Conservation (phyloP, 1,140 invertebrate species). For the Bombus pascuorum region DNA sequence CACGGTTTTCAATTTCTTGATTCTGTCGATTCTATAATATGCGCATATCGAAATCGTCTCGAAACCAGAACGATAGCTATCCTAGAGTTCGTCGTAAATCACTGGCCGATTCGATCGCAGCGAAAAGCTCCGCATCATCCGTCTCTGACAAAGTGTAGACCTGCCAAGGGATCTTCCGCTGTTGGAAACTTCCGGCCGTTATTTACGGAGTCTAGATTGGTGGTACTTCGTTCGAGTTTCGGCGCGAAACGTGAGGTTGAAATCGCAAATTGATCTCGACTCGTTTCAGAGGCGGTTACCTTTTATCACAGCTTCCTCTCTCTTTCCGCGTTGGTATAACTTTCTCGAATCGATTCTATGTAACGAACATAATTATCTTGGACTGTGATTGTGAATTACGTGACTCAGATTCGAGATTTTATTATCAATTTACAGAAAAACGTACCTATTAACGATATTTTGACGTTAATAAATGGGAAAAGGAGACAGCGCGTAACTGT, state of each 20-base stretch:
- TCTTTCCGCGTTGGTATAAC: conserved; percentile 22
- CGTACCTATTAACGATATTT: not conserved
- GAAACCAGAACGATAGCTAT: conserved; percentile 67
- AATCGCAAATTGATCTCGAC: conserved; percentile 71
- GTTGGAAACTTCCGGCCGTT: conserved; percentile 71
- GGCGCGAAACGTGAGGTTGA: conserved; percentile 65
- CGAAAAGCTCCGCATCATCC: conserved; percentile 63
- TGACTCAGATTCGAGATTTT: not conserved
- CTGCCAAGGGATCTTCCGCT: conserved; percentile 66
- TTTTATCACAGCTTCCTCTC: conserved; percentile 43
- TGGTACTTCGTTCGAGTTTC: conserved; percentile 67
- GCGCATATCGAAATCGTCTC: conserved; percentile 57
- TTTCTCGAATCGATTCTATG: conserved; percentile 14
- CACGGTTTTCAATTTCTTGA: conserved; percentile 18
- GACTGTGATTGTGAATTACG: conserved; percentile 25
- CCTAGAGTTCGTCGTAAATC: conserved; percentile 62
- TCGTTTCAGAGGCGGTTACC: conserved; percentile 44
- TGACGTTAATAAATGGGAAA: not conserved
- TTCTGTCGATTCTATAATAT: conserved; percentile 41
- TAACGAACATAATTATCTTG: conserved; percentile 53
- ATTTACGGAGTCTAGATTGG: conserved; percentile 71
- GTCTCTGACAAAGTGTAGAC: conserved; percentile 69
- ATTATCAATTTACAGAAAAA: not conserved
- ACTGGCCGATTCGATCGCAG: conserved; percentile 65
- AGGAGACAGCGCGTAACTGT: not conserved